Evolutionary conservation across 2,888 invertebrate genomes (phyloP).

Genomic region (Drosophila helvetica): DNA sequence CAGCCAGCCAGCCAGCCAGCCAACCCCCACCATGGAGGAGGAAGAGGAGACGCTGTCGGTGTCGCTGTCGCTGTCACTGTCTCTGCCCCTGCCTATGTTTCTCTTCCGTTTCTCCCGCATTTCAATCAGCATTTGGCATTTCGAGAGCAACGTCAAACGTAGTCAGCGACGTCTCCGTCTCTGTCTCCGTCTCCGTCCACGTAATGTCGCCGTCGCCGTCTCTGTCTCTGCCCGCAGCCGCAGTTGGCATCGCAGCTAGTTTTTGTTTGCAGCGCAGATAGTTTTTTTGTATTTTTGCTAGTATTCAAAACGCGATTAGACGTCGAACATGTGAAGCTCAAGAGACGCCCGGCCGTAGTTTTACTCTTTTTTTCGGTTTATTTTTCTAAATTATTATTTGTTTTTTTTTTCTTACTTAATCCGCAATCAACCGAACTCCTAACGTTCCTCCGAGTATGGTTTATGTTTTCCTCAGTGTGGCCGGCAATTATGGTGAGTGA

Average conservation of each 20-base stretch:
- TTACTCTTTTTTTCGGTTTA: conserved; percentile 42
- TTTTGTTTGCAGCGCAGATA: conserved; percentile 38
- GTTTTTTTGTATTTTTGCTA: conserved; percentile 56
- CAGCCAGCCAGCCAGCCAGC: background rate
- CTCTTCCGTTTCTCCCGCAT: conserved; percentile 19
- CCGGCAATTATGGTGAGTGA: conserved; percentile 83
- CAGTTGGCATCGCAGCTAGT: conserved; percentile 27
- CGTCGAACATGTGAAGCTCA: conserved; percentile 82
- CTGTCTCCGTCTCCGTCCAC: conserved; percentile 14
- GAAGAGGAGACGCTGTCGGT: conserved; percentile 5
- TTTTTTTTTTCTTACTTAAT: conserved; percentile 31
- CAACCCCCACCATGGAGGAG: background rate
- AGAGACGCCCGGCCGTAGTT: conserved; percentile 48
- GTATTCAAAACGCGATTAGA: conserved; percentile 83
- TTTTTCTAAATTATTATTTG: conserved; percentile 39
- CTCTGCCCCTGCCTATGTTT: background rate
- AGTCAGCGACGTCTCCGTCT: conserved; percentile 30
- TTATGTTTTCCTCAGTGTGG: conserved; percentile 83
- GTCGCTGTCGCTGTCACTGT: background rate
- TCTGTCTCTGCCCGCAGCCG: conserved; percentile 26
- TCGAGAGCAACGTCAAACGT: conserved; percentile 63
- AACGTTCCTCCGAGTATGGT: conserved; percentile 73
- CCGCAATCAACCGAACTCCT: conserved; percentile 1
- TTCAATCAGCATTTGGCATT: conserved; percentile 40
- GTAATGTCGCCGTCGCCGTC: conserved; percentile 20